phyloP scores from a whole-genome alignment of 2,797 vertebrate species.

The Mus caroli region DNA sequence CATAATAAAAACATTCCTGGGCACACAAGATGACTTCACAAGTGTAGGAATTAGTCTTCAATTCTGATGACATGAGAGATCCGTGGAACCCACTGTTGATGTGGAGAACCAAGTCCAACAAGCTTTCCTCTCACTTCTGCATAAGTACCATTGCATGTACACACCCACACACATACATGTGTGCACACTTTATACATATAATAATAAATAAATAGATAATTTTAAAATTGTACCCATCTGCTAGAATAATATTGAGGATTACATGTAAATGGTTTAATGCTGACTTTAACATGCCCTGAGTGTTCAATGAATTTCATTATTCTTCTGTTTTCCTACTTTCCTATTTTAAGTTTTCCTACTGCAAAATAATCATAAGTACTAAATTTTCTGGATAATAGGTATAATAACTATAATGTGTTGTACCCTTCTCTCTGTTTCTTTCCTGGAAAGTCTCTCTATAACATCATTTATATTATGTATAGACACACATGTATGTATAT shows the following conservation, averaged over 20 bases:
- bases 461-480: not conserved
- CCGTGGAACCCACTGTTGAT: not conserved
- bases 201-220: not conserved
- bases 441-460: not conserved
- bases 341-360: not conserved
- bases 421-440: not conserved
- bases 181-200: not conserved
- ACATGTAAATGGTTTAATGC: not conserved
- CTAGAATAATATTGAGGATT: not conserved
- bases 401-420: not conserved
- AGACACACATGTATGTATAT: no score
- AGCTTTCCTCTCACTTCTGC: not conserved
- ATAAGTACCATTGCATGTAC: not conserved
- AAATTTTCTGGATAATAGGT: slow-evolving; percentile 56
- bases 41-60: not conserved
- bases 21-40: not conserved
- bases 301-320: slow-evolving; percentile 10
- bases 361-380: not conserved
- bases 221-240: not conserved
- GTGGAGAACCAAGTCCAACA: not conserved
- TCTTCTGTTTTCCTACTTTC: not conserved
- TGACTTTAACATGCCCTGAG: not conserved
- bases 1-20: not conserved
- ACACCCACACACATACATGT: not conserved
- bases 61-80: not conserved